Conservation (phyloP, 2,888 invertebrate species). For the Epinotia nisella region DNA sequence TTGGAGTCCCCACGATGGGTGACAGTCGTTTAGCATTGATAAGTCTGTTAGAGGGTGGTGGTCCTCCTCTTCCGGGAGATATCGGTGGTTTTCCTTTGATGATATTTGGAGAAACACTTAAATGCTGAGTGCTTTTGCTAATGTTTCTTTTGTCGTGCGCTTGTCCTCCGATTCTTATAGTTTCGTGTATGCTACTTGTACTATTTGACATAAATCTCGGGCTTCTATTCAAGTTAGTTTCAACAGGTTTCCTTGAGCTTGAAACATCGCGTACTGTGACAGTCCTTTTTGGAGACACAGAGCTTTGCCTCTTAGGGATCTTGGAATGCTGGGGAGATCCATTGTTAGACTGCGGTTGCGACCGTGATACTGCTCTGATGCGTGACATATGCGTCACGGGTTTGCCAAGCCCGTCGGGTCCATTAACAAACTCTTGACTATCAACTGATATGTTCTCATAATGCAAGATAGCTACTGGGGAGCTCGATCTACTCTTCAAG, state of each 20-base stretch:
- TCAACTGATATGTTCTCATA: slow-evolving; percentile 62
- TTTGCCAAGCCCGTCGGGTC: slow-evolving; percentile 61
- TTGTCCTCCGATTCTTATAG: slow-evolving; percentile 72
- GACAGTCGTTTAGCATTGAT: slow-evolving; percentile 79
- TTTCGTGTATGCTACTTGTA: slow-evolving; percentile 80
- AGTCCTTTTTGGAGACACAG: slow-evolving; percentile 73
- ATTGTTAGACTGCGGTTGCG: slow-evolving; percentile 78
- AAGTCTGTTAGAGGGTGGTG: slow-evolving; percentile 76
- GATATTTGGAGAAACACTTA: slow-evolving; percentile 68
- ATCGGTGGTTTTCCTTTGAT: slow-evolving; percentile 81
- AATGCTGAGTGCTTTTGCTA: slow-evolving; percentile 76
- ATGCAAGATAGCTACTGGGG: slow-evolving; percentile 72
- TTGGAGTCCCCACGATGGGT: slow-evolving; percentile 81
- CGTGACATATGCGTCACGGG: slow-evolving; percentile 72
- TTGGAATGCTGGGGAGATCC: slow-evolving; percentile 80
- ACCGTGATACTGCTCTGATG: slow-evolving; percentile 69
- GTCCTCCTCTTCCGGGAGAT: slow-evolving; percentile 77
- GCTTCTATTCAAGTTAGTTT: slow-evolving; percentile 66
- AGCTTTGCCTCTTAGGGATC: slow-evolving; percentile 79
- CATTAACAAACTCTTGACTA: slow-evolving; percentile 64
- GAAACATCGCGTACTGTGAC: slow-evolving; percentile 55
- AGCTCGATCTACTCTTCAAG: slow-evolving; percentile 75
- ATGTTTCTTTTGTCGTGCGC: slow-evolving; percentile 72
- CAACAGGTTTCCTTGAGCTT: slow-evolving; percentile 58
- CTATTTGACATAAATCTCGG: slow-evolving; percentile 79